phyloP scores from a whole-genome alignment of 2,888 invertebrate species.

The Baccha elongata region DNA sequence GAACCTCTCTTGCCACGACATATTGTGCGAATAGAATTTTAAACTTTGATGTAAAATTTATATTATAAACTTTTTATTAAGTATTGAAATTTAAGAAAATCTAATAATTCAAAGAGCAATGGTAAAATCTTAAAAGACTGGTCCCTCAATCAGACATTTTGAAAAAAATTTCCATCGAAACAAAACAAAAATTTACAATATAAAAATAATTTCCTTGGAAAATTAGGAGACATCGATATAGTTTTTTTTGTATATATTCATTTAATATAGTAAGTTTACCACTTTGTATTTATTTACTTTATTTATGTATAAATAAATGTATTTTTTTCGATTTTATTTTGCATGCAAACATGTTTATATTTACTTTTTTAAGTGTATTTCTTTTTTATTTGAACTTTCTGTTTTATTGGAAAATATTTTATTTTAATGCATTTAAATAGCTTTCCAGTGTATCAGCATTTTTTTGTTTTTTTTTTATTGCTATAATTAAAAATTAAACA shows the following conservation, averaged over 20 bases:
- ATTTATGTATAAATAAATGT: constrained; percentile 59
- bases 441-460: neutral
- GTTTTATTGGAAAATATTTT: constrained; percentile 33
- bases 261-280: constrained; percentile 62
- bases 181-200: constrained; percentile 72
- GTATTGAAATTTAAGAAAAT: neutral
- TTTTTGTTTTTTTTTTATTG: constrained; percentile 5
- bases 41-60: constrained; percentile 3
- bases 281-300: constrained; percentile 70
- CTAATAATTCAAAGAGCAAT: constrained; percentile 78
- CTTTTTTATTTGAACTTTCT: constrained; percentile 53
- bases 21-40: too few species aligned
- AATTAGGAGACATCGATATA: constrained; percentile 73
- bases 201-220: constrained; percentile 70
- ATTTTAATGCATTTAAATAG: constrained; percentile 13
- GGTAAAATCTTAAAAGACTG: constrained; percentile 83
- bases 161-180: constrained; percentile 79
- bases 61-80: neutral
- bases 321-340: constrained; percentile 12
- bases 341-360: constrained; percentile 38
- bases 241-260: constrained; percentile 72
- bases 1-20: too few species aligned
- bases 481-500: constrained; percentile 5
- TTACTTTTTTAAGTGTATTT: constrained; percentile 15
- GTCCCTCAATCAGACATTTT: constrained; percentile 83